Evolutionary conservation across 2,888 invertebrate species (phyloP).

Genomic region (Tetheella fluctuosa): DNA sequence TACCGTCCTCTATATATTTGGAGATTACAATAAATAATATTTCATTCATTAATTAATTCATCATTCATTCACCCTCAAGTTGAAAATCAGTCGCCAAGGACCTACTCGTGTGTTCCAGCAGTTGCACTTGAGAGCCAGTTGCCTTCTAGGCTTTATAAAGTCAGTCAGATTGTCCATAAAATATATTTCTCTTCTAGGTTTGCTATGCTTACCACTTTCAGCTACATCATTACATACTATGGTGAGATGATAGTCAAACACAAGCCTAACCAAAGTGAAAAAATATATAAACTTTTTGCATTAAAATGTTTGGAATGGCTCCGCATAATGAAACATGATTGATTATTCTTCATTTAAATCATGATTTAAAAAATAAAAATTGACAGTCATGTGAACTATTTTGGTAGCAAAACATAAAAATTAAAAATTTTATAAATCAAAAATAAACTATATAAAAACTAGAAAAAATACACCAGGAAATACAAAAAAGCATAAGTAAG

Average conservation of each 20-base stretch:
- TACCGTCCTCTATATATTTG: too few relatives aligned
- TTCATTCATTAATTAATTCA: too few relatives aligned
- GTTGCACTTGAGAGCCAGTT: too few relatives aligned
- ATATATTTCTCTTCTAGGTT: too few relatives aligned
- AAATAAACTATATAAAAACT: slow-evolving; percentile 13
- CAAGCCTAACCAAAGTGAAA: too few relatives aligned
- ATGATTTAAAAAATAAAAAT: background rate
- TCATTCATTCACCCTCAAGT: too few relatives aligned
- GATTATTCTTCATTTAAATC: background rate
- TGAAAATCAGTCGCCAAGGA: too few relatives aligned
- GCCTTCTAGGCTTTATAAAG: too few relatives aligned
- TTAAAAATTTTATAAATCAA: background rate
- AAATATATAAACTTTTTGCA: background rate
- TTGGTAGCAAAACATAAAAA: background rate
- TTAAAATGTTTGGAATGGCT: background rate
- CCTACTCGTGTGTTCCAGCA: too few relatives aligned
- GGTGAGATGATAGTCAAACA: background rate
- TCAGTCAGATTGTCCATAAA: too few relatives aligned
- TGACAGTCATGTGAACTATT: background rate
- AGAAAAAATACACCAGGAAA: slow-evolving; percentile 16
- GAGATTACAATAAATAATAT: too few relatives aligned
- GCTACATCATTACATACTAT: background rate
- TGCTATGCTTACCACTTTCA: background rate
- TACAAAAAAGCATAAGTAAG: slow-evolving; percentile 11
- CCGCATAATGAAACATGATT: background rate